Evolutionary conservation across 2,113 vertebrate genomes (phyloP).

Genomic region (Arizona elegans): DNA sequence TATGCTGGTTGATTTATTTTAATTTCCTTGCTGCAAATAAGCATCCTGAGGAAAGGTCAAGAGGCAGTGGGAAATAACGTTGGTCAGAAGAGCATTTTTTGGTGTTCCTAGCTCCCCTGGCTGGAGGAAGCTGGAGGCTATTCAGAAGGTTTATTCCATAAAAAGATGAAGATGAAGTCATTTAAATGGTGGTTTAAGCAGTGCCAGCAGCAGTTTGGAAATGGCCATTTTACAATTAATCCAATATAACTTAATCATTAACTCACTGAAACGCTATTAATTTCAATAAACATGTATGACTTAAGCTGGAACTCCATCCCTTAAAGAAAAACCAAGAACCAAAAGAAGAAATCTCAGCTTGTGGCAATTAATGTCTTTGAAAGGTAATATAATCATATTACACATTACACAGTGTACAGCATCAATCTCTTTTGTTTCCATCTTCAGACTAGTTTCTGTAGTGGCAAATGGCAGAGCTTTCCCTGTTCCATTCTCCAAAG

Average conservation of each 20-base stretch:
- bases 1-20: background rate
- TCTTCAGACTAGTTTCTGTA: constrained; percentile 10
- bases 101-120: background rate
- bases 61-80: background rate
- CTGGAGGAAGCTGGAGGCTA: background rate
- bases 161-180: background rate
- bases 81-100: background rate
- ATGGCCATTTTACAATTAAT: background rate
- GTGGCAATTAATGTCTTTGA: background rate
- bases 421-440: background rate
- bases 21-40: background rate
- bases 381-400: constrained; percentile 23
- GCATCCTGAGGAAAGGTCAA: background rate
- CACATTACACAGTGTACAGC: constrained; percentile 16
- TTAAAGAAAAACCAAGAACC: background rate
- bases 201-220: background rate
- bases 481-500: background rate
- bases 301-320: constrained; percentile 1
- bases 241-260: background rate
- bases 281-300: background rate
- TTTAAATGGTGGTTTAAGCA: background rate
- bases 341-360: no score
- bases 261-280: background rate
- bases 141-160: background rate
- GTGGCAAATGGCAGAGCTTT: constrained; percentile 35